phyloP scores from a whole-genome alignment of 1,140 invertebrate species.

The Camponotus floridanus region DNA sequence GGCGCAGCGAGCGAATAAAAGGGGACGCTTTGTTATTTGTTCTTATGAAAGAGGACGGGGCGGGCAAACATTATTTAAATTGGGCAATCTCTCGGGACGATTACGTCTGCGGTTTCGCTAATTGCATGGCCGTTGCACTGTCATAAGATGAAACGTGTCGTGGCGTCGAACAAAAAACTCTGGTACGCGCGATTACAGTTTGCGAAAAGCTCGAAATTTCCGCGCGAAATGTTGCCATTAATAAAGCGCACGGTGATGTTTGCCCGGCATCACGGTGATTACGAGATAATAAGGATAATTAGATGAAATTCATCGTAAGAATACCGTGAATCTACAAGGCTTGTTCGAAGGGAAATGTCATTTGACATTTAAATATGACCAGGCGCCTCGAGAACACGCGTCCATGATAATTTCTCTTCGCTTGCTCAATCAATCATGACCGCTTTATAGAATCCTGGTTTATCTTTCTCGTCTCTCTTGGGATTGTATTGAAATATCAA shows the following conservation, averaged over 20 bases:
- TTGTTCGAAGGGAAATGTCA: conserved; percentile 31
- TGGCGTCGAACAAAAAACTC: conserved; percentile 55
- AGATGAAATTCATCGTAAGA: conserved; percentile 33
- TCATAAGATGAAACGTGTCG: conserved; percentile 53
- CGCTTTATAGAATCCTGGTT: conserved; percentile 3
- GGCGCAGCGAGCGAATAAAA: background rate
- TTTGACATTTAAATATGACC: conserved; percentile 59
- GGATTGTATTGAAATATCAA: background rate
- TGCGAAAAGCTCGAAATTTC: conserved; percentile 25
- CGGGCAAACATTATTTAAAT: conserved; percentile 68
- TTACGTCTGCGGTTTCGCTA: conserved; percentile 67
- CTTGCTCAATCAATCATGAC: conserved; percentile 21
- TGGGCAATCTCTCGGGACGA: conserved; percentile 56
- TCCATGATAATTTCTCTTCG: conserved; percentile 20
- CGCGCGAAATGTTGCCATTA: conserved; percentile 58
- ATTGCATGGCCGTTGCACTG: conserved; percentile 58
- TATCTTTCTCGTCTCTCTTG: conserved; percentile 13
- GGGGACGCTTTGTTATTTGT: background rate
- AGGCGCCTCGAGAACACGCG: background rate
- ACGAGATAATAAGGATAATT: conserved; percentile 64
- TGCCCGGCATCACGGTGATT: conserved; percentile 38
- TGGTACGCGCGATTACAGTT: conserved; percentile 19
- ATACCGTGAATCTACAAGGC: background rate
- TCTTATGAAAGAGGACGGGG: conserved; percentile 10
- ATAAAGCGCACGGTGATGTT: conserved; percentile 46